Evolutionary conservation across 2,113 vertebrate species (phyloP).

Genomic region (Damaliscus lunatus): DNA sequence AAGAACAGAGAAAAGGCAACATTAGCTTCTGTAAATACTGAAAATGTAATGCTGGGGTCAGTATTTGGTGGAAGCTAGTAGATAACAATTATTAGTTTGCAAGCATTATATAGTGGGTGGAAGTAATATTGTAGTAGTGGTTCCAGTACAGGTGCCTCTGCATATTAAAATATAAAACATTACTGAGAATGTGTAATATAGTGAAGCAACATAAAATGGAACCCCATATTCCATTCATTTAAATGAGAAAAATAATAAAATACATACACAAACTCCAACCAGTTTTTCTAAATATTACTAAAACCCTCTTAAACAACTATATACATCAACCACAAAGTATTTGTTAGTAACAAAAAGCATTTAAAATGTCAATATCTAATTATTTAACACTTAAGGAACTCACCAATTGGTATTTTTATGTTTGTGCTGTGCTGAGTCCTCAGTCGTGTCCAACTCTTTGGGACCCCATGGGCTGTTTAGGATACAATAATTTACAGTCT

Average conservation of each 20-base stretch:
- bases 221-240: neutral
- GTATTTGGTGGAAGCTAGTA: neutral
- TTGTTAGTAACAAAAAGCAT: neutral
- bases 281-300: neutral
- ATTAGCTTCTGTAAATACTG: neutral
- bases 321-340: neutral
- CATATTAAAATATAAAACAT: neutral
- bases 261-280: neutral
- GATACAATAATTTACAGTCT: neutral
- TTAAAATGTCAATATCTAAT: neutral
- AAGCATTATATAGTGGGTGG: neutral
- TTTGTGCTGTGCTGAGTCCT: neutral
- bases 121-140: neutral
- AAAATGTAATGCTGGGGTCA: neutral
- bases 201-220: neutral
- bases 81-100: neutral
- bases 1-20: neutral
- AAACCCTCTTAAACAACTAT: neutral
- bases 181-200: neutral
- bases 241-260: conserved; percentile 2
- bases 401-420: neutral
- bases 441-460: neutral
- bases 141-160: neutral
- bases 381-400: neutral
- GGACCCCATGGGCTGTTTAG: neutral